Evolutionary conservation across 2,888 invertebrate genomes (phyloP).

Genomic region (Yponomeuta sedellus): DNA sequence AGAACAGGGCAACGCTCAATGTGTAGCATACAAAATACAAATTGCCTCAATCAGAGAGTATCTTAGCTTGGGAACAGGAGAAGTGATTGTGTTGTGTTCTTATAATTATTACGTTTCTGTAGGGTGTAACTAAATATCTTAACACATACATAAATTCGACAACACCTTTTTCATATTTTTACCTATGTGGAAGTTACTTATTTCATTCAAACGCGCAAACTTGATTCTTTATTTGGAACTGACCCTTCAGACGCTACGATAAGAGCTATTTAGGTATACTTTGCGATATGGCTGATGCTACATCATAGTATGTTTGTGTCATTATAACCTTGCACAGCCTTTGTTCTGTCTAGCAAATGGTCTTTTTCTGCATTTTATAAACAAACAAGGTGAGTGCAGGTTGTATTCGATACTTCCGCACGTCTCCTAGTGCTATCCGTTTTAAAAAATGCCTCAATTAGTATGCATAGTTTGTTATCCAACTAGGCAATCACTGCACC

Average conservation of each 20-base stretch:
- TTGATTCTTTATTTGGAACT: background rate
- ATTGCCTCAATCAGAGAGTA: too few species aligned
- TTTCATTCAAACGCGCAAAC: background rate
- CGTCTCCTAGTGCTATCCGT: background rate
- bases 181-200: background rate
- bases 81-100: too few species aligned
- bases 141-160: too few species aligned
- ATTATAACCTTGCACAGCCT: background rate
- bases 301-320: background rate
- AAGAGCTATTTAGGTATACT: background rate
- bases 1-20: too few species aligned
- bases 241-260: background rate
- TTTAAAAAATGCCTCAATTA: background rate
- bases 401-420: background rate
- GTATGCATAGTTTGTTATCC: background rate
- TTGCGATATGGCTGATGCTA: background rate
- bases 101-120: too few species aligned
- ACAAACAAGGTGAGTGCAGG: background rate
- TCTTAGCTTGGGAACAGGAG: too few species aligned
- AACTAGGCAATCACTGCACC: background rate
- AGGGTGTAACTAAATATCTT: too few species aligned
- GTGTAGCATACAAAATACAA: too few species aligned
- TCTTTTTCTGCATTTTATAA: conserved; percentile 9
- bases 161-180: too few species aligned
- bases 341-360: background rate